Conservation (phyloP, 2,888 invertebrate genomes). For the Opisthograptis luteolata region DNA sequence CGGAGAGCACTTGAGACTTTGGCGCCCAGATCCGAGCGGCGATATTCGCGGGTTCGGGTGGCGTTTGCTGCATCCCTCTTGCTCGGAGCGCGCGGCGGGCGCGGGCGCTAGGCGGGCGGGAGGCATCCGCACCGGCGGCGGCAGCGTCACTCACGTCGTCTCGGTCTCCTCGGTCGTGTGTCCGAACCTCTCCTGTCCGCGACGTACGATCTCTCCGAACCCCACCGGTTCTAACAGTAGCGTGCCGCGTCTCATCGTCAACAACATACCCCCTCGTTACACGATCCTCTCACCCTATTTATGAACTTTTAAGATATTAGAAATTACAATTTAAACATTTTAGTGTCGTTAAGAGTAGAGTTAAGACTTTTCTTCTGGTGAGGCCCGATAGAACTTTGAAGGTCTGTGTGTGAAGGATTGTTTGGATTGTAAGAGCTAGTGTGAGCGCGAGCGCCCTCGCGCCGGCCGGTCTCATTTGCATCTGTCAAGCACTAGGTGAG, state of each 20-base stretch:
- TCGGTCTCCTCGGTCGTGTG: conserved; percentile 78
- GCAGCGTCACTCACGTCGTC: conserved; percentile 80
- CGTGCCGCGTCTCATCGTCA: conserved; percentile 61
- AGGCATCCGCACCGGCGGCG: conserved; percentile 57
- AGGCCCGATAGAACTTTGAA: conserved; percentile 55
- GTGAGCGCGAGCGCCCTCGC: conserved; percentile 52
- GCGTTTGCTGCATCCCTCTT: conserved; percentile 79
- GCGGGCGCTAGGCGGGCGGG: conserved; percentile 68
- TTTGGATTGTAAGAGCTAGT: conserved; percentile 70
- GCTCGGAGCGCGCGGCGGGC: conserved; percentile 65
- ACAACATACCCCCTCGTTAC: conserved; percentile 50
- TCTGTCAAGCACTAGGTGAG: conserved; percentile 73
- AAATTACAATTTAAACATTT: conserved; percentile 41
- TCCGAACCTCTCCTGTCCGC: conserved; percentile 79
- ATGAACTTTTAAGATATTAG: conserved; percentile 32
- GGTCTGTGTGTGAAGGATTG: conserved; percentile 64
- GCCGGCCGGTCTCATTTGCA: conserved; percentile 70
- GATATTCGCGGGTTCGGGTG: conserved; percentile 71
- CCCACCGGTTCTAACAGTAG: conserved; percentile 73
- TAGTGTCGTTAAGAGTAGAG: conserved; percentile 42
- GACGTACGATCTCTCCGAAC: conserved; percentile 77
- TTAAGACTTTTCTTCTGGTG: conserved; percentile 51
- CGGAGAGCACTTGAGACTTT: conserved; percentile 78
- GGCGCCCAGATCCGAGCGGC: conserved; percentile 71
- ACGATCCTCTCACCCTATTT: conserved; percentile 32